These are phyloP conservation scores for Xiphorhynchus erythropygius DNA, from an alignment of 2,797 vertebrate genomes.

Conservation along the genomic window DNA sequence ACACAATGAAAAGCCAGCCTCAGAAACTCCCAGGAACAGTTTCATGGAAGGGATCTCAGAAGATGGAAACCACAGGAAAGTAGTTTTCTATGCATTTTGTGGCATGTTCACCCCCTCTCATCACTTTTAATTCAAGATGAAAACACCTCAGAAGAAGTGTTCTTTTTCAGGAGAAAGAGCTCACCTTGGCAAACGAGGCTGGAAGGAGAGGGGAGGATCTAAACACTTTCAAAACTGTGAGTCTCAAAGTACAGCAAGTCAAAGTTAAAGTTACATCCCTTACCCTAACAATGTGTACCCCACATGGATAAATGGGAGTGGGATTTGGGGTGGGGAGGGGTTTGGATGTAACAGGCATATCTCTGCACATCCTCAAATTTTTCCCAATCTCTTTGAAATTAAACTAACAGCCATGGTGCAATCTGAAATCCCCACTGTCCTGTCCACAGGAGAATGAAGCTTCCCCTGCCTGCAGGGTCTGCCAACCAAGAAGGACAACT, in stretches of 20 bases:
- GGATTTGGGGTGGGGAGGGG: background rate
- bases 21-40: background rate
- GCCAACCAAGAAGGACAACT: background rate
- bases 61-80: background rate
- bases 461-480: background rate
- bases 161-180: background rate
- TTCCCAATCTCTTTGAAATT: background rate
- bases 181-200: background rate
- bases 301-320: background rate
- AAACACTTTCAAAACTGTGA: background rate
- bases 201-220: background rate
- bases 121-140: background rate
- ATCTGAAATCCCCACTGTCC: background rate
- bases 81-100: background rate
- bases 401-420: background rate
- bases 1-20: background rate
- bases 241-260: background rate
- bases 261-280: background rate
- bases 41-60: background rate
- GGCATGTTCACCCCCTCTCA: background rate
- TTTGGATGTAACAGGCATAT: background rate
- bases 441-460: background rate
- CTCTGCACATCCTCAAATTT: background rate
- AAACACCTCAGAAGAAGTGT: background rate
- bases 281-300: accelerated